phyloP scores from a whole-genome alignment of 2,113 vertebrate genomes.

The Austrofundulus limnaeus region DNA sequence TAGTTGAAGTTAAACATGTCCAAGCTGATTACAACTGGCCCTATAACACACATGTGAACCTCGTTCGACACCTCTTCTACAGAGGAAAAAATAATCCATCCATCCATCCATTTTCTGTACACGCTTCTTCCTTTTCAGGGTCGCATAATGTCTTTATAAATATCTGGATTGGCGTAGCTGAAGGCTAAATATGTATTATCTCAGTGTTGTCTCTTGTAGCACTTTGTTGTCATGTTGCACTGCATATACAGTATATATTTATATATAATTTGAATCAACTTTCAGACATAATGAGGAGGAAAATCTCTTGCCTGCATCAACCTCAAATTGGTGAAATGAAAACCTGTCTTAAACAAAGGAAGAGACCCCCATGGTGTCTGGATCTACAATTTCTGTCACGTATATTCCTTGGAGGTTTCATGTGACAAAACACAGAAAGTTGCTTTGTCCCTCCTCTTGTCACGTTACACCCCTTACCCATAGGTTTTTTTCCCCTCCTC shows the following conservation, averaged over 20 bases:
- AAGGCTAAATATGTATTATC: slow-evolving; percentile 17
- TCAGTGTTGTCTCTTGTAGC: slow-evolving; percentile 18
- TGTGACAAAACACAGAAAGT: slow-evolving; percentile 85
- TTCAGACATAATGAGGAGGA: slow-evolving; percentile 75
- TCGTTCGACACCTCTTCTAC: no score
- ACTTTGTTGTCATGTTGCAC: slow-evolving; percentile 20
- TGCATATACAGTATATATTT: slow-evolving; percentile 8
- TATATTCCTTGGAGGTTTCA: slow-evolving; percentile 84
- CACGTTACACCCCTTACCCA: slow-evolving; percentile 81
- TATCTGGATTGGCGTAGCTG: no score
- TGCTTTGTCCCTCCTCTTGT: slow-evolving; percentile 82
- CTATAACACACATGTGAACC: no score
- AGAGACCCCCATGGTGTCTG: slow-evolving; percentile 73
- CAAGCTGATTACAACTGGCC: no score
- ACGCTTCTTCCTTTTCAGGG: no score
- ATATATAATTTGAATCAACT: slow-evolving; percentile 48
- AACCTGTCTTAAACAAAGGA: slow-evolving; percentile 78
- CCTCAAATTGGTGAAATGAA: slow-evolving; percentile 79
- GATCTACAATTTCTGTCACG: slow-evolving; percentile 80
- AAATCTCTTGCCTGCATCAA: slow-evolving; percentile 75
- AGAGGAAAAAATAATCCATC: no score
- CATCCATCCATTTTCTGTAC: no score
- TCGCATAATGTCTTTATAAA: no score
- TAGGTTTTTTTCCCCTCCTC: slow-evolving; percentile 50
- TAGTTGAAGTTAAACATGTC: no score